phyloP scores from a whole-genome alignment of 2,113 vertebrate genomes.

The Scomber japonicus region DNA sequence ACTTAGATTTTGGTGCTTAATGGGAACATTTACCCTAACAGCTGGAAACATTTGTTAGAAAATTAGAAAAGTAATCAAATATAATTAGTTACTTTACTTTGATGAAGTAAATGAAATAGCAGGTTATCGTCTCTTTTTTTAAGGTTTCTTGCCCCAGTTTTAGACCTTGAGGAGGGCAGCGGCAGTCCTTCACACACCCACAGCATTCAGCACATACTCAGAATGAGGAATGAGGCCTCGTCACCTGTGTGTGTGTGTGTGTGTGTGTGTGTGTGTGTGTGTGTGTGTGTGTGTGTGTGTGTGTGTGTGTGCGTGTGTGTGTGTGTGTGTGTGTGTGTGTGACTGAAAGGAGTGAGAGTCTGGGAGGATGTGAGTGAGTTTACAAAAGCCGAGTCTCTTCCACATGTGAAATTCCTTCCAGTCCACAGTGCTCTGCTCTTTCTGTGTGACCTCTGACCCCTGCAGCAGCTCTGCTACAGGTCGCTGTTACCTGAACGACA shows the following conservation, averaged over 20 bases:
- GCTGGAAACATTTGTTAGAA: no score
- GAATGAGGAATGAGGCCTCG: no score
- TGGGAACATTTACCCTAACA: no score
- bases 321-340: background rate
- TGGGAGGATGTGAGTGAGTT: constrained; percentile 22
- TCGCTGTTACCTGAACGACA: constrained; percentile 14
- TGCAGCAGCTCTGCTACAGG: constrained; percentile 6
- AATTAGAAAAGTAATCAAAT: no score
- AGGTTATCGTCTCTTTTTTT: no score
- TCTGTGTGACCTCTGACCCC: constrained; percentile 46
- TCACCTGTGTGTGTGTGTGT: background rate
- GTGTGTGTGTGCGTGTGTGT: constrained; percentile 9
- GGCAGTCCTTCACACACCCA: constrained; percentile 30
- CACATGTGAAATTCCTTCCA: constrained; percentile 71
- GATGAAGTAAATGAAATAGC: no score
- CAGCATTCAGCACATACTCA: constrained; percentile 43
- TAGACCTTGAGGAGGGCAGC: background rate
- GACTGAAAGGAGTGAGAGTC: background rate
- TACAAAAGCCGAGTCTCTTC: constrained; percentile 45
- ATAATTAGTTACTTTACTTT: no score
- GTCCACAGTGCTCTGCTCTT: background rate
- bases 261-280: constrained; percentile 12
- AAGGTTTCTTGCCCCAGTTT: background rate
- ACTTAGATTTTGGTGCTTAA: no score
- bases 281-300: background rate